Evolutionary conservation across 2,888 invertebrate species (phyloP), one percentile per base, ranked within the genome.

Genomic region (Drosophila diplacantha): DNA sequence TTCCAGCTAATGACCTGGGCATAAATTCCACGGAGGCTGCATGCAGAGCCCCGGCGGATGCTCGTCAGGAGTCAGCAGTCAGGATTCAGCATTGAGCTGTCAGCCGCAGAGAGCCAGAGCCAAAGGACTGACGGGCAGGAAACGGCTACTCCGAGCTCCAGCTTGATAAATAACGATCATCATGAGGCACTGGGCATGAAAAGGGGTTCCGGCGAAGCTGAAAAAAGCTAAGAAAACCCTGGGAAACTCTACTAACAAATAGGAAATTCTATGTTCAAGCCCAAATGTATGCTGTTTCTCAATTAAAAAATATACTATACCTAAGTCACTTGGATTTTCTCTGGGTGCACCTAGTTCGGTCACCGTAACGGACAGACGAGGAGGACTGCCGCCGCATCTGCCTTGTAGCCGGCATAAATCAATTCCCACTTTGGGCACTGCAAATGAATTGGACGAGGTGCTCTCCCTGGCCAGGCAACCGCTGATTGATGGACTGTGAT

Each of bases 71-170:
- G 38, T 31, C 47, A 38, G 9, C 24, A 38, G 38, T 31, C 32
- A 39, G 22, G 9, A 35, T 6, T 60, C 54, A 68, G 58, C 74
- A 43, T 56, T 58, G 56, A 71, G 60, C 76, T 59, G 73, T 73
- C 75, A 70, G 65, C 24, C 32, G 29, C 65, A 58, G 47, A 22
- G 24, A n/a, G 11, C 12, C 34, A n/a, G 39, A 14, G 22, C 4
- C 18, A 5, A 35, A 46, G 41, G 26, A 29, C 22, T 39, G 32
- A 24, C 12, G 31, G 43, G 14, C 5, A 11, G 16, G 43, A 4
- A 14, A 24, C 2, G 6, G 24, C 24, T 24, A 24, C 24, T 7
- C 24, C 24, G 6, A 12, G 22, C n/a, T 5, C 0, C 22, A 4
- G 38, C 38, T 34, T 22, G 59, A 65, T 74, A 58, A 74, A 75